Evolutionary conservation across 2,888 invertebrate species (phyloP), one percentile per base, ranked within the genome.

Genomic region (Pimpla rufipes): DNA sequence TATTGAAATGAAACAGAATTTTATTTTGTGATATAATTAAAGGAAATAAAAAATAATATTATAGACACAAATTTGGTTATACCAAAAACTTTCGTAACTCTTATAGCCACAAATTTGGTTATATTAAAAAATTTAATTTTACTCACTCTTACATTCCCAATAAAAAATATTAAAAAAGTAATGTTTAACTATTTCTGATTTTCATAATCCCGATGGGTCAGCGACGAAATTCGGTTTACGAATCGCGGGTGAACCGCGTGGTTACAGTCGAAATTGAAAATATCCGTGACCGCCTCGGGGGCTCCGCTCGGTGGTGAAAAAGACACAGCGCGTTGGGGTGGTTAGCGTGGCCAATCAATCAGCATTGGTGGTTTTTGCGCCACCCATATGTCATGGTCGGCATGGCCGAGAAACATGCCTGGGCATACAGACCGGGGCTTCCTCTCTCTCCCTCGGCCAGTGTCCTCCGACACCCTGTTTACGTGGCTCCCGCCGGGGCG

Each of bases 301-400:
- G n/a, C 29, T 8, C 13, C 18, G 57, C 23, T 16, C 21, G 35
- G 76, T 35, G 42, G 55, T 47, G 70, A 64, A 21, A 59, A 10
- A 76, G 11, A 42, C 55, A 73, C 13, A 67, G n/a, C 47, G 67
- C 79, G 59, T 5, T 23, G 79, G 79, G 79, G 82, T 81, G 90
- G 89, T 89, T 88, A 88, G 90, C 91, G 91, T 92, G 87, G 88
- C 93, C 90, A 91, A 93, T 93, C 93, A 91, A 93, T 93, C 93
- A 92, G 92, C 89, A 93, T 92, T 90, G 93, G 90, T 88, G 91
- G 91, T 93, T 93, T 93, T 85, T 92, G 90, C 92, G 91, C 90
- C 88, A 89, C 89, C 92, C 93, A 92, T 93, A 92, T 92, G 92
- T 93, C 92, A 92, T 88, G 85, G 74, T 79, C 88, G 84, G 74